Conservation (phyloP, 2,888 invertebrate genomes). For the Andrena praecox region DNA sequence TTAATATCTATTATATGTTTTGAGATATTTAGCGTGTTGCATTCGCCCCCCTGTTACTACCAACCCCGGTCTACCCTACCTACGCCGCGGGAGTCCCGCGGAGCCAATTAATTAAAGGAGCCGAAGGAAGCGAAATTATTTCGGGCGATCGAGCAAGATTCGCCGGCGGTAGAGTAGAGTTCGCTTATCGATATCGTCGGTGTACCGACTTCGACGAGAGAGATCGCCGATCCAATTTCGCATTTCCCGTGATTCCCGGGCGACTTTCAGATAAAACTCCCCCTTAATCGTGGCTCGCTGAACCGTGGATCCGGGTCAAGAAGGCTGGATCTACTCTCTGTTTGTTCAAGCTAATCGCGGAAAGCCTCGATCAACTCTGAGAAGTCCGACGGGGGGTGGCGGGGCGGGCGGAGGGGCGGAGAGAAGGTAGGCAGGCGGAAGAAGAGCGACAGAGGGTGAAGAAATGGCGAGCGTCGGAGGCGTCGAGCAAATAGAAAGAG, state of each 20-base stretch:
- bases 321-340: constrained; percentile 48
- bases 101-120: constrained; percentile 9
- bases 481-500: neutral
- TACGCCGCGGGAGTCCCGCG: neutral
- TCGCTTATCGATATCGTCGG: constrained; percentile 24
- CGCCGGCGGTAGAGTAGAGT: neutral
- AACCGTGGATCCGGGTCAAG: constrained; percentile 62
- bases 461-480: neutral
- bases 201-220: constrained; percentile 16
- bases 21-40: no score
- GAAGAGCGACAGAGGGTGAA: neutral
- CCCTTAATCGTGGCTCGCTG: constrained; percentile 38
- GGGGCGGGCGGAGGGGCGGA: neutral
- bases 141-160: neutral
- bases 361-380: constrained; percentile 50
- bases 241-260: constrained; percentile 7
- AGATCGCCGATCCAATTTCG: constrained; percentile 42
- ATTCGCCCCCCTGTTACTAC: no score
- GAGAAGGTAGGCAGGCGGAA: neutral
- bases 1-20: no score
- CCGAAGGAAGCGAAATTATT: neutral
- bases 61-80: no score
- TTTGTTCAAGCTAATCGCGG: constrained; percentile 58
- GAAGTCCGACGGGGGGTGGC: constrained; percentile 8
- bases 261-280: constrained; percentile 47